Evolutionary conservation across 2,113 vertebrate genomes (phyloP).

Genomic region (Holacanthus passer): DNA sequence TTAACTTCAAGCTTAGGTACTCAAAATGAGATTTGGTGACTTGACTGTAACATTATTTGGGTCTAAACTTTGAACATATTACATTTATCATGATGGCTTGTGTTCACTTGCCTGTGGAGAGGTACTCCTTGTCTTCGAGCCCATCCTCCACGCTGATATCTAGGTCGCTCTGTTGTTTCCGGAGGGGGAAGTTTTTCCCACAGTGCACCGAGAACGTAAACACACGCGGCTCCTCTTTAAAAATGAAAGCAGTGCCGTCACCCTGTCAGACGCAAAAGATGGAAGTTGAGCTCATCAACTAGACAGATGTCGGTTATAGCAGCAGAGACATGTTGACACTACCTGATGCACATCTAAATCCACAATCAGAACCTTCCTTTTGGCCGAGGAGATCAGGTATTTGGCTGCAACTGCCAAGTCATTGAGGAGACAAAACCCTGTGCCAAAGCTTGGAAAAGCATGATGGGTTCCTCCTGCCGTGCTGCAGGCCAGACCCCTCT

Average conservation of each 20-base stretch:
- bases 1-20: too few species aligned
- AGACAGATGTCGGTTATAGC: too few species aligned
- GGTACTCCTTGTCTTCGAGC: slow-evolving; percentile 71
- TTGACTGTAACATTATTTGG: too few species aligned
- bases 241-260: slow-evolving; percentile 79
- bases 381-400: slow-evolving; percentile 19
- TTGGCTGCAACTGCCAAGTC: slow-evolving; percentile 77
- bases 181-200: slow-evolving; percentile 78
- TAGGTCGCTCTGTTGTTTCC: slow-evolving; percentile 76
- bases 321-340: neutral
- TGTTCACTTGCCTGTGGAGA: slow-evolving; percentile 60
- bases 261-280: slow-evolving; percentile 58
- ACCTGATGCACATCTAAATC: slow-evolving; percentile 82
- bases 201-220: slow-evolving; percentile 80
- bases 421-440: slow-evolving; percentile 79
- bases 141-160: slow-evolving; percentile 72
- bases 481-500: slow-evolving; percentile 78
- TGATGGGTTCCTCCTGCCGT: slow-evolving; percentile 80
- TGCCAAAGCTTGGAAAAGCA: slow-evolving; percentile 73
- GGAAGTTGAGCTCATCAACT: neutral
- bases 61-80: too few species aligned
- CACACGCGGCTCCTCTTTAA: slow-evolving; percentile 74
- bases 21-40: neutral
- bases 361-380: slow-evolving; percentile 72
- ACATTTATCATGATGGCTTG: neutral